Base-by-base conservation (phyloP, 2,113 vertebrate species). In the Microtus richardsoni region DNA sequence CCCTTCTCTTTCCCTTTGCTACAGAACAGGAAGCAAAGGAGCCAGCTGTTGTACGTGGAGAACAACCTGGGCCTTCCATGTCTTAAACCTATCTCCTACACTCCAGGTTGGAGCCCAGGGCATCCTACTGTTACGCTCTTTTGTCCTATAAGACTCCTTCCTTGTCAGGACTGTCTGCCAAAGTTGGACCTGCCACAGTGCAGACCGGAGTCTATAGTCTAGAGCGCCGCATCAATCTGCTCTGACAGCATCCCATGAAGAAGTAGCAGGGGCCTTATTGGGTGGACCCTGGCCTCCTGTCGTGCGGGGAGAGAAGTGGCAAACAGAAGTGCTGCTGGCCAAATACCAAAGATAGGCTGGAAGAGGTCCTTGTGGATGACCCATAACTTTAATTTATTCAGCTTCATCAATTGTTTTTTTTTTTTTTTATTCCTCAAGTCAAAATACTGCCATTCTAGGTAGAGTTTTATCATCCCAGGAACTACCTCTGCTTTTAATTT, bases 401-500 rank as follows among this genome's bases (percentile, higher is more conserved):
- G 17, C 89, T 74, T 90, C 49, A 28, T 44, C 91, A 64, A 92
- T 73, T 77, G 96, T 68, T 96, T 70, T 0, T 0, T 36, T 91
- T 77, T 91, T 0, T 36, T 91, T 80, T 91, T 2, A 66, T 13
- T 93, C 68, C 83, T 91, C 88, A 88, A 93, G 70, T 96, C 74
- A 85, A 60, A 92, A 47, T 89, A 95, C 66, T 96, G 97, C 94
- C 94, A 86, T 95, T 95, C 84, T 17, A 21, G 30, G 52, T 90
- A 4, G 52, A 83, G 84, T 95, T 96, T 95, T 89, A 87, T 73
- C 75, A 96, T 92, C 93, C 97, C 87, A 75, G 78, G 94, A 77
- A 93, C 94, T 95, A 94, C 96, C 96, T 97, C 95, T 75, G 74
- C 80, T 97, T 96, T 97, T 77, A 94, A 89, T 89, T 95, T 52